Percentiles rank a stretch among this genome's conserved stretches.
Conservation (phyloP, 1,140 invertebrate species). For the Oryctes rhinoceros region DNA sequence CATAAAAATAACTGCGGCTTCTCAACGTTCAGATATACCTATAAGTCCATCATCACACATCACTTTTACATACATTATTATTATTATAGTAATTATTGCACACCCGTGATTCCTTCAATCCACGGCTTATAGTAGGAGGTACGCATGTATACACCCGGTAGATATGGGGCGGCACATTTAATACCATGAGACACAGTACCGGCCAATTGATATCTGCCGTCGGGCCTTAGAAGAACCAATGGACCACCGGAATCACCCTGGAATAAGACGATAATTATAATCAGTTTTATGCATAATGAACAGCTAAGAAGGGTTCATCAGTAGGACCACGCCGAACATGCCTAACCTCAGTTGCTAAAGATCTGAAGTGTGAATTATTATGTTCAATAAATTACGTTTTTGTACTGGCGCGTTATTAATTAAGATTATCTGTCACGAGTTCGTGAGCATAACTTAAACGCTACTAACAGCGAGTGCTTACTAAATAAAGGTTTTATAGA, state of each 20-base stretch:
- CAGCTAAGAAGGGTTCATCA: no score
- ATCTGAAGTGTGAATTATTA: no score
- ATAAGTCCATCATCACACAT: conserved; percentile 15
- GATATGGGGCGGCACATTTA: conserved; percentile 89
- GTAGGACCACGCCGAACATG: no score
- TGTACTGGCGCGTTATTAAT: no score
- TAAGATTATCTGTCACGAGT: no score
- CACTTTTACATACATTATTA: neutral
- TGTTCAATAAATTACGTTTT: no score
- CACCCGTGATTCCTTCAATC: conserved; percentile 85
- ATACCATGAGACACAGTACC: conserved; percentile 96
- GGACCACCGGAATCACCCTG: conserved; percentile 95
- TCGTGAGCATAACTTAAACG: no score
- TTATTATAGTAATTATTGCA: conserved; percentile 60
- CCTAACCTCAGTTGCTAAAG: no score
- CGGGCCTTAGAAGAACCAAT: conserved; percentile 80
- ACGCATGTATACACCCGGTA: conserved; percentile 92
- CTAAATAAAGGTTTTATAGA: no score
- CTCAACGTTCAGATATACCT: neutral
- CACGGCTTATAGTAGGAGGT: conserved; percentile 91
- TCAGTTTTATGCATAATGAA: no score
- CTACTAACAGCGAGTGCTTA: no score
- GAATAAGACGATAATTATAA: neutral
- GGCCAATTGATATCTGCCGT: conserved; percentile 88
- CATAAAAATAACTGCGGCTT: neutral